Percentiles rank a stretch among this genome's conserved stretches.
Conservation (phyloP, 1,140 invertebrate species). For the Batillaria attramentaria region DNA sequence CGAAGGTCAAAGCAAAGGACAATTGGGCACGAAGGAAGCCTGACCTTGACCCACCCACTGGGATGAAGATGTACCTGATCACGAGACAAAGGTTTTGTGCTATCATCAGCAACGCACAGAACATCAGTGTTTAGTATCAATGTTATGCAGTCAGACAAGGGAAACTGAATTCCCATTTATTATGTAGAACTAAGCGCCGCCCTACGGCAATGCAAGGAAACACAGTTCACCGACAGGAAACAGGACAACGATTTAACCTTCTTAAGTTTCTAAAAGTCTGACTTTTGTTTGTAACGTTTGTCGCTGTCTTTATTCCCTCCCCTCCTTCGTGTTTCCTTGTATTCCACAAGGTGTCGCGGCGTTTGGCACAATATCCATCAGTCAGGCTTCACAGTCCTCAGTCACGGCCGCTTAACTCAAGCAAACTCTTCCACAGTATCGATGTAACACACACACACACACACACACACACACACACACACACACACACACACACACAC, state of each 20-base stretch:
- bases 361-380: neutral
- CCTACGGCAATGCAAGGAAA: too few species aligned
- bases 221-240: too few species aligned
- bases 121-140: too few species aligned
- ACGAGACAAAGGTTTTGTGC: too few species aligned
- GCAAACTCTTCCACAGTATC: neutral
- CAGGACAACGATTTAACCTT: too few species aligned
- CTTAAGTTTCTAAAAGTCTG: too few species aligned
- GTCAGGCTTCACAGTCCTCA: neutral
- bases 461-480: neutral
- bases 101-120: too few species aligned
- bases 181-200: too few species aligned
- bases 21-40: conserved; percentile 77
- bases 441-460: neutral
- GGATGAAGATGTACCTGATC: conserved; percentile 83
- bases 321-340: too few species aligned
- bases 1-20: conserved; percentile 85
- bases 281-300: neutral
- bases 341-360: too few species aligned
- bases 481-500: neutral
- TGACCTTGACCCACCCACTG: conserved; percentile 74
- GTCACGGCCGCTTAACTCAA: neutral
- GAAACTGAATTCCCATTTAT: too few species aligned
- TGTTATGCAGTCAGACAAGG: too few species aligned
- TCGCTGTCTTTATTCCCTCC: neutral